These are phyloP conservation scores for Paracentrotus lividus DNA, from an alignment of 53 echinoderm and acorn worm species.

Conservation along the genomic window DNA sequence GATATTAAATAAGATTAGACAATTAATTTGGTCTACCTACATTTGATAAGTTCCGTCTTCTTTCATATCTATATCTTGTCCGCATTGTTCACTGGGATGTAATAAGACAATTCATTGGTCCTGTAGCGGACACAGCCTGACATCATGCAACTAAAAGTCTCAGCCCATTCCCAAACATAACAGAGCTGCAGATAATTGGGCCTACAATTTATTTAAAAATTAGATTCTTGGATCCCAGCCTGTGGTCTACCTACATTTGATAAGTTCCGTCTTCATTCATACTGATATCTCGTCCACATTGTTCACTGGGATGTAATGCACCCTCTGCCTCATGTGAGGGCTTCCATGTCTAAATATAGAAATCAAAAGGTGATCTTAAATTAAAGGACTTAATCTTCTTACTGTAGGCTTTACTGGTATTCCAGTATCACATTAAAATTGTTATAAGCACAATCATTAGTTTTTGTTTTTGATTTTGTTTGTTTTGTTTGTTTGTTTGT, in stretches of 20 bases:
- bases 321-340: constrained; percentile 76
- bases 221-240: no score
- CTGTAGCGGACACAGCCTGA: neutral
- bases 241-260: constrained; percentile 31
- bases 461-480: no score
- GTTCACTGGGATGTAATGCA: constrained; percentile 78
- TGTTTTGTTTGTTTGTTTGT: no score
- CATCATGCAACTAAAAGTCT: no score
- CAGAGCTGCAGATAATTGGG: no score
- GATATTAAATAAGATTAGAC: no score
- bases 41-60: constrained; percentile 25
- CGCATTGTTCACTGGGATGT: constrained; percentile 80
- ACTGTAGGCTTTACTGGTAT: neutral
- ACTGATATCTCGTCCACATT: constrained; percentile 47
- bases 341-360: constrained; percentile 79
- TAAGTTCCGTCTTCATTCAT: constrained; percentile 52
- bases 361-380: neutral
- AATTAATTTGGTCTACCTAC: constrained; percentile 16
- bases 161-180: no score
- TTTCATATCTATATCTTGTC: constrained; percentile 54
- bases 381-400: neutral
- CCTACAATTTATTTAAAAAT: no score
- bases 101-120: neutral
- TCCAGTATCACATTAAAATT: neutral
- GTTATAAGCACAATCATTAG: neutral